Base-by-base conservation (phyloP, 2,888 invertebrate genomes). In the Eumacrocentrus americanus region DNA sequence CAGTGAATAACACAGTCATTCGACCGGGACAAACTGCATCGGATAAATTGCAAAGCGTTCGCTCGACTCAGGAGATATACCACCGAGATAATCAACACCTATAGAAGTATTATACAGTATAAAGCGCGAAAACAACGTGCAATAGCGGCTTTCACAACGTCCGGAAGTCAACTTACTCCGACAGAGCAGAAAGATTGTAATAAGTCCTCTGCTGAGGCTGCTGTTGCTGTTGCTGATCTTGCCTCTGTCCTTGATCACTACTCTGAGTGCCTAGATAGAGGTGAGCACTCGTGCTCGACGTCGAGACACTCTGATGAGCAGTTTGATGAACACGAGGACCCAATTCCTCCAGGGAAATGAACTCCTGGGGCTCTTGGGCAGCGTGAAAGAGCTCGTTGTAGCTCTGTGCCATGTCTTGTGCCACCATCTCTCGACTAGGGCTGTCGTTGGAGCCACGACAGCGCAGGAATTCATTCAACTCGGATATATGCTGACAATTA, bases 391-490 rank as follows among this genome's bases (percentile, higher is more conserved):
- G 73, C 67, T 76, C 75, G 29, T 75, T 71, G 62, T 76, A 78
- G 65, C 75, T 70, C 67, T 76, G 75, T 37, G 76, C 72, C 74
- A 78, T 77, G 59, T 73, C 76, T 64, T 77, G 77, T 58, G 72
- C 78, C 58, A 78, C 77, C 77, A 77, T 78, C 25, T 76, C 75
- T 46, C 65, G 62, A 53, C 53, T 58, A 40, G 29, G 4, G 29
- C 47, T 60, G 34, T 47, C 37, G 71, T 56, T 53, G 53, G 59
- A 47, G 25, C 40, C 16, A 38, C 70, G 69, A 63, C 67, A 70
- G 46, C 64, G 62, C 20, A 70, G 57, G 42, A 73, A 64, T 23
- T 70, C 66, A 7, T 71, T 68, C 64, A 66, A 66, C 51, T 70
- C 67, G 20, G 58, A 53, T 42, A 34, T 25, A 46, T 1, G 9